Evolutionary conservation across 2,113 vertebrate genomes (phyloP).

Genomic region (Amazona guildingii): DNA sequence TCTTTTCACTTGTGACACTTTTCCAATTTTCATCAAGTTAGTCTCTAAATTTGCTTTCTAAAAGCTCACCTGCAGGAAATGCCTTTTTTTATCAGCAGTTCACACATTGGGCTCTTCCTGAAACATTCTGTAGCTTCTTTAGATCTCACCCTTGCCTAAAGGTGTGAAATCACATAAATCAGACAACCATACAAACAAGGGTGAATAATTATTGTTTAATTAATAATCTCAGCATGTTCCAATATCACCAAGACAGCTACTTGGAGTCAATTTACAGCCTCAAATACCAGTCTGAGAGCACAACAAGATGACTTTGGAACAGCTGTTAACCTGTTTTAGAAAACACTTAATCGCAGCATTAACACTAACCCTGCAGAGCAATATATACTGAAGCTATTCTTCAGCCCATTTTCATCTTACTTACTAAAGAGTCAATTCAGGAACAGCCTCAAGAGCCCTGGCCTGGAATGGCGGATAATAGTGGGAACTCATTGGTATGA

Average conservation of each 20-base stretch:
- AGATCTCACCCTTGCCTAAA: background rate
- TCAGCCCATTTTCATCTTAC: background rate
- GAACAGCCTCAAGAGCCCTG: background rate
- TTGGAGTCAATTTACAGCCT: background rate
- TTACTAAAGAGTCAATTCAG: background rate
- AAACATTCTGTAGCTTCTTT: background rate
- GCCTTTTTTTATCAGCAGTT: background rate
- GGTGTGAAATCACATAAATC: slow-evolving; percentile 1
- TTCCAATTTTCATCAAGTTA: background rate
- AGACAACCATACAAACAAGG: background rate
- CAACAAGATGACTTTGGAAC: background rate
- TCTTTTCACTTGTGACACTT: background rate
- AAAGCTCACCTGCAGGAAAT: background rate
- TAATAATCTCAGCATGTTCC: background rate
- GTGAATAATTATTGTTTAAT: slow-evolving; percentile 2
- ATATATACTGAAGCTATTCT: background rate
- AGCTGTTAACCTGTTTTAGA: background rate
- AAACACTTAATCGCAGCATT: background rate
- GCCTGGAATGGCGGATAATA: slow-evolving; percentile 35
- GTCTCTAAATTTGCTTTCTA: background rate
- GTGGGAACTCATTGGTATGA: slow-evolving; percentile 62
- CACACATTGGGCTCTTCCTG: background rate
- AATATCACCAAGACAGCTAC: background rate
- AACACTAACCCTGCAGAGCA: background rate
- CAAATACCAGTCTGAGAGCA: background rate